Evolutionary conservation across 2,797 vertebrate species (phyloP).

Genomic region (Anableps anableps): DNA sequence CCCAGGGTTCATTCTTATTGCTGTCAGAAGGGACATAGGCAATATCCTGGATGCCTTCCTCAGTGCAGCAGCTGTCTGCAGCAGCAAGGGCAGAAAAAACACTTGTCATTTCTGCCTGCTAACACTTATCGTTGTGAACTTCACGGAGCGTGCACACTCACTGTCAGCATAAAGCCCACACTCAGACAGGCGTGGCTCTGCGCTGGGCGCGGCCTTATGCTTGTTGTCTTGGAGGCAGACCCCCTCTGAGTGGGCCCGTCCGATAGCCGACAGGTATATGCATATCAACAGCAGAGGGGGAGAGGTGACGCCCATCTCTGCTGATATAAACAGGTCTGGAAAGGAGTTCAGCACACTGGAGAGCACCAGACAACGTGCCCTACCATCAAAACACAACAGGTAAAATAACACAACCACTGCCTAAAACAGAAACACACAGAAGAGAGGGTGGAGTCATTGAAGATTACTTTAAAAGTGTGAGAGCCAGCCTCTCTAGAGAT

Average conservation of each 20-base stretch:
- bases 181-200: constrained; percentile 77
- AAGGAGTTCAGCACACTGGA: constrained; percentile 43
- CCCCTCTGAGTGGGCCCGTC: constrained; percentile 60
- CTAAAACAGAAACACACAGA: not conserved
- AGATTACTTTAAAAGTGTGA: not conserved
- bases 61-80: constrained; percentile 79
- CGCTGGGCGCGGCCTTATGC: constrained; percentile 78
- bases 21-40: constrained; percentile 51
- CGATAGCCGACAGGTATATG: constrained; percentile 54
- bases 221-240: constrained; percentile 80
- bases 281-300: constrained; percentile 57
- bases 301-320: constrained; percentile 69
- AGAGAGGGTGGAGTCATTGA: not conserved
- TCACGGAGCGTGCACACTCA: constrained; percentile 55
- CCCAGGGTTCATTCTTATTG: constrained; percentile 75
- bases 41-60: constrained; percentile 73
- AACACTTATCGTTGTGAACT: not conserved
- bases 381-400: not conserved
- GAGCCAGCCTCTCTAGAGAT: not conserved
- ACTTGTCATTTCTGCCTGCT: constrained; percentile 13
- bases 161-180: constrained; percentile 82
- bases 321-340: constrained; percentile 27
- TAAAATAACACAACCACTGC: not conserved
- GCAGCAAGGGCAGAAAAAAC: constrained; percentile 14
- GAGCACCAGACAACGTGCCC: not conserved